phyloP scores from a whole-genome alignment of 2,888 invertebrate species.

The Drosophila longiperda region DNA sequence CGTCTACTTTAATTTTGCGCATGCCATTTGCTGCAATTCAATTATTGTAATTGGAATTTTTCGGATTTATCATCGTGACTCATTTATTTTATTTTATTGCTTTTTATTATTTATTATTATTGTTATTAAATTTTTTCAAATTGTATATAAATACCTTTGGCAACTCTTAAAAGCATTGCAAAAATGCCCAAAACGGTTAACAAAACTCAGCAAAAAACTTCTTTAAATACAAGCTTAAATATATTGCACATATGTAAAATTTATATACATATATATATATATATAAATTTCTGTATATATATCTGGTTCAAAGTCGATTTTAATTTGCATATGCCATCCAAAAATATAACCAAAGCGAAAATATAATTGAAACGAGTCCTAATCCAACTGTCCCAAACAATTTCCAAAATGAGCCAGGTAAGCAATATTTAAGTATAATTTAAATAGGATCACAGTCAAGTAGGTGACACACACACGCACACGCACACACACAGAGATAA shows the following conservation, averaged over 20 bases:
- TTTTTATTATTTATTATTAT: background rate
- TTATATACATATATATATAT: background rate
- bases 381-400: constrained; percentile 43
- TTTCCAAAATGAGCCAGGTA: constrained; percentile 54
- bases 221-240: background rate
- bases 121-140: background rate
- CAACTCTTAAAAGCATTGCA: background rate
- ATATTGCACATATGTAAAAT: background rate
- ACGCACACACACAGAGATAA: background rate
- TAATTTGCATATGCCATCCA: constrained; percentile 36
- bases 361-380: constrained; percentile 50
- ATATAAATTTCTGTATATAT: background rate
- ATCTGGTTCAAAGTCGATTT: constrained; percentile 9
- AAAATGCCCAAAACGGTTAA: background rate
- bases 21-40: constrained; percentile 24
- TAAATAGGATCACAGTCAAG: constrained; percentile 49
- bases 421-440: constrained; percentile 68
- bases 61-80: constrained; percentile 2
- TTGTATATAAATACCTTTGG: background rate
- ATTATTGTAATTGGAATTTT: background rate
- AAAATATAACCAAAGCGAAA: constrained; percentile 12
- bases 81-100: background rate
- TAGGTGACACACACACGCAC: background rate
- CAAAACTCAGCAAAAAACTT: background rate
- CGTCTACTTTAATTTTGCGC: constrained; percentile 57